Conservation (phyloP, 2,113 vertebrate genomes). For the Myodes glareolus region DNA sequence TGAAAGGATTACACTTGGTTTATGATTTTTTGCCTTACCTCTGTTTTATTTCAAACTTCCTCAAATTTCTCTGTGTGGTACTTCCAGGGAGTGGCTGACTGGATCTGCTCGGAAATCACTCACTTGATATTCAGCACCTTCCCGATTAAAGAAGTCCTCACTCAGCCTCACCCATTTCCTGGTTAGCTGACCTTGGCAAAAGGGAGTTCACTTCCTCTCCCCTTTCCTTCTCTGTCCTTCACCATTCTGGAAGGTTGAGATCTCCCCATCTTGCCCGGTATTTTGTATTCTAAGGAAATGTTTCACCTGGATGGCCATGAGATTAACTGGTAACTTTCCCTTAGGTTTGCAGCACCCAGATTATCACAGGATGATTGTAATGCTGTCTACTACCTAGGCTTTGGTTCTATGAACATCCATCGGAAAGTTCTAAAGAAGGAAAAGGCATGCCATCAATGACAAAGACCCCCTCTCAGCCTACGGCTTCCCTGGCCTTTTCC, state of each 20-base stretch:
- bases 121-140: slow-evolving; percentile 27
- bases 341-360: neutral
- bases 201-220: neutral
- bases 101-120: slow-evolving; percentile 42
- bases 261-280: neutral
- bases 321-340: neutral
- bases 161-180: neutral
- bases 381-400: too few species aligned
- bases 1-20: slow-evolving; percentile 43
- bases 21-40: slow-evolving; percentile 11
- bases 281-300: neutral
- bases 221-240: neutral
- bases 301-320: neutral
- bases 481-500: neutral
- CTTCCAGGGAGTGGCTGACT: slow-evolving; percentile 12
- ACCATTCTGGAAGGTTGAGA: neutral
- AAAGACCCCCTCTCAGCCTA: neutral
- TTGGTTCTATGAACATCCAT: neutral
- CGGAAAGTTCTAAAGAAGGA: neutral
- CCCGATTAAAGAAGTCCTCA: slow-evolving; percentile 5
- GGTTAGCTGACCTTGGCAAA: neutral
- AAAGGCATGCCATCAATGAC: neutral
- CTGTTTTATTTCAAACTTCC: neutral
- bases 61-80: neutral
- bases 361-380: neutral